Evolutionary conservation across 2,888 invertebrate species (phyloP).

Genomic region (Cosmorhoe ocellata): DNA sequence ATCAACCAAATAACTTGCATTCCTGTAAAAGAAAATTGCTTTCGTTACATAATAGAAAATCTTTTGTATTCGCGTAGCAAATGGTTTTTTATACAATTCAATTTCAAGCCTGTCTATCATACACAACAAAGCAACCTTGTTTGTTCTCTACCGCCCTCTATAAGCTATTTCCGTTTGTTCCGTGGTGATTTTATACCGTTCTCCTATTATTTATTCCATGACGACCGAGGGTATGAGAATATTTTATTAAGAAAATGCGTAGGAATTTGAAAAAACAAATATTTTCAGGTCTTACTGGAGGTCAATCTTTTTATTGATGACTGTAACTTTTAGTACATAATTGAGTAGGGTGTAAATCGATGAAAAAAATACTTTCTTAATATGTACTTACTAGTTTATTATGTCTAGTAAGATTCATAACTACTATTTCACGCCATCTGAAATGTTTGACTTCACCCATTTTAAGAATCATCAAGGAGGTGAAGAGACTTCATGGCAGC

Average conservation of each 20-base stretch:
- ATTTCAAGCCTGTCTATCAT: constrained; percentile 5
- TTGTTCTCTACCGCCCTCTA: constrained; percentile 9
- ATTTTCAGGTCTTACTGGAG: too few relatives aligned
- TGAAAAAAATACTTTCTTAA: too few relatives aligned
- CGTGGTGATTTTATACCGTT: constrained; percentile 1
- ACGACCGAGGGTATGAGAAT: too few relatives aligned
- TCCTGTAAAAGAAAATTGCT: too few relatives aligned
- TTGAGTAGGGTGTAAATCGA: too few relatives aligned
- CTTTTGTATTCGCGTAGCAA: not conserved
- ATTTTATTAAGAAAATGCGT: too few relatives aligned
- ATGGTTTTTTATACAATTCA: constrained; percentile 10
- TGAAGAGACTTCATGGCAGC: constrained; percentile 59
- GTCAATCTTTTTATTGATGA: too few relatives aligned
- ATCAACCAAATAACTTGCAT: not conserved
- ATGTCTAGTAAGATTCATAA: not conserved
- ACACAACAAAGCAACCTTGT: constrained; percentile 7
- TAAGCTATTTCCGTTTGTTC: constrained; percentile 12
- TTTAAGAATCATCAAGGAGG: constrained; percentile 41
- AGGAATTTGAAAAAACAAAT: too few relatives aligned
- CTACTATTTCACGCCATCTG: constrained; percentile 6
- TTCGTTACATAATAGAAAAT: not conserved
- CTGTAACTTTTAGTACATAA: too few relatives aligned
- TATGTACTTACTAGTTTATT: not conserved
- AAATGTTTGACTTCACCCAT: not conserved
- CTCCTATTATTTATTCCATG: too few relatives aligned